Percentiles rank a stretch among this genome's conserved stretches.
Evolutionary conservation across 2,113 vertebrate species (phyloP).

Genomic region (Delphinapterus leucas): DNA sequence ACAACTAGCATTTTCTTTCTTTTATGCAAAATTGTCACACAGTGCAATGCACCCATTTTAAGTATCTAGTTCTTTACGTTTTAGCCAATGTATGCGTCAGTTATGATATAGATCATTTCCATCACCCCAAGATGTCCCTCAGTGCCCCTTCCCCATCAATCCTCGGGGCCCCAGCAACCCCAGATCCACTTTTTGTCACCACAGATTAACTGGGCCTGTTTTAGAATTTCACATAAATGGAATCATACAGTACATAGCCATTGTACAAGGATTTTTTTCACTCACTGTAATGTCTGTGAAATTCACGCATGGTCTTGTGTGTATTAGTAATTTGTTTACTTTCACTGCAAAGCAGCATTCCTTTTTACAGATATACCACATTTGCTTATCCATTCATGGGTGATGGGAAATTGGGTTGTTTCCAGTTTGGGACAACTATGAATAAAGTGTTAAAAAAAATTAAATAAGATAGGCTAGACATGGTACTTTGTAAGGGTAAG

Average conservation of each 20-base stretch:
- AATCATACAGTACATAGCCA: rapidly evolving
- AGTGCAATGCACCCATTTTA: background rate
- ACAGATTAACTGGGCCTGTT: background rate
- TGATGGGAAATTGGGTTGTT: background rate
- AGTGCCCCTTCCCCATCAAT: rapidly evolving
- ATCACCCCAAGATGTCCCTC: background rate
- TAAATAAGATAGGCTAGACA: background rate
- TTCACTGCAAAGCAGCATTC: background rate
- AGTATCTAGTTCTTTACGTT: background rate
- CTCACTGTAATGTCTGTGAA: background rate
- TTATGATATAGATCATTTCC: background rate
- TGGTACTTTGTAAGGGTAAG: background rate
- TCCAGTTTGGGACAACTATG: background rate
- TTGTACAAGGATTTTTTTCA: rapidly evolving
- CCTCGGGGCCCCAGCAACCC: background rate
- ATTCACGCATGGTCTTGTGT: rapidly evolving
- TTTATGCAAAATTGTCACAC: background rate
- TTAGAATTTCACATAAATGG: background rate
- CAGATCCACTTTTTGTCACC: background rate
- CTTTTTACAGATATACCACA: background rate
- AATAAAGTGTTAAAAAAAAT: background rate
- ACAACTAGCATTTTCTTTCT: background rate
- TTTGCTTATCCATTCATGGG: background rate
- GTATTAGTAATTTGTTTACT: rapidly evolving
- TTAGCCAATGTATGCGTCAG: rapidly evolving